phyloP scores from a whole-genome alignment of 1,140 invertebrate genomes.

The Megalonaias nervosa region DNA sequence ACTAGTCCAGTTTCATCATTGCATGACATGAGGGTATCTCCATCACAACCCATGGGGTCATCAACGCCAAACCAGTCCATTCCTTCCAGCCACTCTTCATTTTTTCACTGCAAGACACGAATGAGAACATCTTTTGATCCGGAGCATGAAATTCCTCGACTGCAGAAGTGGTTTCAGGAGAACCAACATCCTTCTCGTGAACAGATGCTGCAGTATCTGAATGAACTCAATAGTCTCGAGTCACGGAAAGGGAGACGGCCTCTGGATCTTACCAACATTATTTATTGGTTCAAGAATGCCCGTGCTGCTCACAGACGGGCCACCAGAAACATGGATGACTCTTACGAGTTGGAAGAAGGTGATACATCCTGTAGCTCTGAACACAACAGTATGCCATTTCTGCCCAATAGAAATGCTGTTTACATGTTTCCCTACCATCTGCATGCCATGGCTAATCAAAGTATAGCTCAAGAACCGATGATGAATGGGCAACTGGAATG shows the following conservation, averaged over 20 bases:
- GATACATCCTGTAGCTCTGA: constrained; percentile 9
- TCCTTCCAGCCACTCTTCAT: constrained; percentile 23
- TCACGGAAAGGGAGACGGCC: constrained; percentile 91
- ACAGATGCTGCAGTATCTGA: constrained; percentile 94
- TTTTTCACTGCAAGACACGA: constrained; percentile 55
- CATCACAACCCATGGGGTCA: constrained; percentile 25
- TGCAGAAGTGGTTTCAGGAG: constrained; percentile 95
- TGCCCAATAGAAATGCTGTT: constrained; percentile 49
- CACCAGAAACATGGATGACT: constrained; percentile 57
- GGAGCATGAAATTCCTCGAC: constrained; percentile 92
- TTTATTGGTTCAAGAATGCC: constrained; percentile 99
- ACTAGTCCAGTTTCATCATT: not conserved
- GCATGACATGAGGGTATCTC: constrained; percentile 4
- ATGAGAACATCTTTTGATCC: constrained; percentile 89
- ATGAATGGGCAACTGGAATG: constrained; percentile 14
- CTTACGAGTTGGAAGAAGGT: constrained; percentile 60
- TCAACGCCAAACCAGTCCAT: constrained; percentile 28
- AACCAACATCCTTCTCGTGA: constrained; percentile 90
- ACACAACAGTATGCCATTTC: constrained; percentile 26
- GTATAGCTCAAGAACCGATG: not conserved
- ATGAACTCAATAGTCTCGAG: constrained; percentile 92
- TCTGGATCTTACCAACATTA: constrained; percentile 96
- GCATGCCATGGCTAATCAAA: constrained; percentile 1
- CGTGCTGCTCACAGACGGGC: constrained; percentile 92
- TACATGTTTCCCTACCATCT: constrained; percentile 48